phyloP scores from a whole-genome alignment of 2,888 invertebrate genomes.

The Epicampocera succincta region DNA sequence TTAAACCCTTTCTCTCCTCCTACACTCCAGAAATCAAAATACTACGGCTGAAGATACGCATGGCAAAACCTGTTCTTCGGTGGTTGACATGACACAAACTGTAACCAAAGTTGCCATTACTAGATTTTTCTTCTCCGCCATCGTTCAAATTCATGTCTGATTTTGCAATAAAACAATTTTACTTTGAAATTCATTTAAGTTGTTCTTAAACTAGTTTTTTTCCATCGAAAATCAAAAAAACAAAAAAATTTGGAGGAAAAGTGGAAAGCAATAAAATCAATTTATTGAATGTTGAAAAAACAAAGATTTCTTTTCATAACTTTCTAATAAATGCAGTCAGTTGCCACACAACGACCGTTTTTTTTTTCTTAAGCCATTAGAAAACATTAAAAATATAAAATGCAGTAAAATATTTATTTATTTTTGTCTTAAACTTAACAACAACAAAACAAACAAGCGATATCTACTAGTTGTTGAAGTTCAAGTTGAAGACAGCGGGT shows the following conservation, averaged over 20 bases:
- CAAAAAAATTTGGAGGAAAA: neutral
- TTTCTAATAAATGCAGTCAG: slow-evolving; percentile 4
- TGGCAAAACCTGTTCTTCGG: too few species aligned
- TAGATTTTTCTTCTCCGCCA: too few species aligned
- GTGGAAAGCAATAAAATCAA: neutral
- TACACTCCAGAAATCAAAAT: too few species aligned
- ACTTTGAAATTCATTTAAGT: neutral
- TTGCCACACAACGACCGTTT: neutral
- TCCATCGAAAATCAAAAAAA: neutral
- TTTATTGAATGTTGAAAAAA: neutral
- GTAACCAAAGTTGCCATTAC: too few species aligned
- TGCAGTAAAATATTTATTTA: neutral
- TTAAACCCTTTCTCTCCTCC: too few species aligned
- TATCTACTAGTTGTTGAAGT: slow-evolving; percentile 18
- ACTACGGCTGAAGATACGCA: too few species aligned
- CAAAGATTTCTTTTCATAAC: slow-evolving; percentile 24
- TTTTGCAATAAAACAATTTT: too few species aligned
- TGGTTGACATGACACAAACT: too few species aligned
- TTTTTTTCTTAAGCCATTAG: slow-evolving; percentile 5
- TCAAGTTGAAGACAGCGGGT: slow-evolving; percentile 36
- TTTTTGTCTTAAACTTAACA: neutral
- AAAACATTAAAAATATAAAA: neutral
- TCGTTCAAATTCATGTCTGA: too few species aligned
- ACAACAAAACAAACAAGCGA: neutral
- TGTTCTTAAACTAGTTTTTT: slow-evolving; percentile 4